Percentiles rank a stretch among this genome's conserved stretches.
Conservation (phyloP, 2,797 vertebrate genomes). For the Poeciliopsis infans region DNA sequence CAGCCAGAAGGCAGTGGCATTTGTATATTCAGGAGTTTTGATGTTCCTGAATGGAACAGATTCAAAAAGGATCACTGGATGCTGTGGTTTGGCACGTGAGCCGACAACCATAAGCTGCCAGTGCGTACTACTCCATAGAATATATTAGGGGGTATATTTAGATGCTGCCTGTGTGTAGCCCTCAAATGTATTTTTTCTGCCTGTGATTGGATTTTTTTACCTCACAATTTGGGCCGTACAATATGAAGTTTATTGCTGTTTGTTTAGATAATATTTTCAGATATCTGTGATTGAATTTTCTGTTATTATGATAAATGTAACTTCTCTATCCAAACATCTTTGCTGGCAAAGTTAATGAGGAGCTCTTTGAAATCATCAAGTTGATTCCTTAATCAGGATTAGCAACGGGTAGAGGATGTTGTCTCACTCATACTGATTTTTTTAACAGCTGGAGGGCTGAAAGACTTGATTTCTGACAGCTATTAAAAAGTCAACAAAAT, state of each 20-base stretch:
- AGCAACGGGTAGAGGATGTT: constrained; percentile 21
- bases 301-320: not conserved
- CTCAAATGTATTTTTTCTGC: not conserved
- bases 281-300: not conserved
- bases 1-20: not conserved
- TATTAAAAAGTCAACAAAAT: constrained; percentile 24
- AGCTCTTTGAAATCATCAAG: constrained; percentile 37
- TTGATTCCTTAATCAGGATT: constrained; percentile 31
- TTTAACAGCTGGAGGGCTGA: constrained; percentile 47
- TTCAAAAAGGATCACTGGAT: not conserved
- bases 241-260: not conserved
- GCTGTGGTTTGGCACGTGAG: not conserved
- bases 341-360: constrained; percentile 21
- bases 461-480: constrained; percentile 18
- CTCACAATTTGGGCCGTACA: not conserved
- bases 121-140: not conserved
- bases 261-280: not conserved
- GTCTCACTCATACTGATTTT: constrained; percentile 18
- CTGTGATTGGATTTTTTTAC: not conserved
- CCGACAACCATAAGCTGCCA: not conserved
- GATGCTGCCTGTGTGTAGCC: not conserved
- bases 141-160: not conserved
- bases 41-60: not conserved
- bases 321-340: constrained; percentile 22
- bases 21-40: not conserved